Conservation (phyloP, 2,113 vertebrate species). For the Mohoua ochrocephala region DNA sequence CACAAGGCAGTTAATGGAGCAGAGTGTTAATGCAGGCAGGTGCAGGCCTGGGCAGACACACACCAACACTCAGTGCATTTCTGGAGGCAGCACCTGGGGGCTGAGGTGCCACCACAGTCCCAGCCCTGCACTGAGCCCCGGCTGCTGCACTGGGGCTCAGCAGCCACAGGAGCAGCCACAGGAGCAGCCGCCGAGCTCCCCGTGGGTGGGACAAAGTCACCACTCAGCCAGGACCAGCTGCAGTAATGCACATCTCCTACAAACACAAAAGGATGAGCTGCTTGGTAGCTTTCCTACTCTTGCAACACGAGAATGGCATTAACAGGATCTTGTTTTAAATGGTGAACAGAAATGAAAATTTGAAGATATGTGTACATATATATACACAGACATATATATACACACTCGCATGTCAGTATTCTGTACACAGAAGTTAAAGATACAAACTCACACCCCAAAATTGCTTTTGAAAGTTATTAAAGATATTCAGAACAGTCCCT, state of each 20-base stretch:
- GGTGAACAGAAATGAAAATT: background rate
- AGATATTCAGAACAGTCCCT: background rate
- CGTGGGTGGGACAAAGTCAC: background rate
- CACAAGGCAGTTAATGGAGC: background rate
- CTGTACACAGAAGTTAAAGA: background rate
- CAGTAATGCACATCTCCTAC: background rate
- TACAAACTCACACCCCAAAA: background rate
- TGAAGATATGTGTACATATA: background rate
- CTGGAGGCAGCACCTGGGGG: background rate
- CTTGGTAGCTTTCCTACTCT: constrained; percentile 12
- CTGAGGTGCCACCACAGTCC: background rate
- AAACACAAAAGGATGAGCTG: background rate
- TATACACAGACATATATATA: background rate
- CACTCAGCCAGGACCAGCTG: background rate
- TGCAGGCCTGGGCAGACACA: background rate
- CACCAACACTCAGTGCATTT: background rate
- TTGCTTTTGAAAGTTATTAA: background rate
- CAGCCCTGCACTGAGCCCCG: background rate
- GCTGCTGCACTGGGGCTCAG: background rate
- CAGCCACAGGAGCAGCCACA: background rate
- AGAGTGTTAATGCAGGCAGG: background rate
- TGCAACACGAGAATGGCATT: constrained; percentile 6
- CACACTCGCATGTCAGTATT: background rate
- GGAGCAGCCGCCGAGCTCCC: background rate
- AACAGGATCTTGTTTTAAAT: constrained; percentile 44